These are phyloP conservation scores for Lithobates pipiens DNA, from an alignment of 2,797 vertebrate species.

Conservation along the genomic window DNA sequence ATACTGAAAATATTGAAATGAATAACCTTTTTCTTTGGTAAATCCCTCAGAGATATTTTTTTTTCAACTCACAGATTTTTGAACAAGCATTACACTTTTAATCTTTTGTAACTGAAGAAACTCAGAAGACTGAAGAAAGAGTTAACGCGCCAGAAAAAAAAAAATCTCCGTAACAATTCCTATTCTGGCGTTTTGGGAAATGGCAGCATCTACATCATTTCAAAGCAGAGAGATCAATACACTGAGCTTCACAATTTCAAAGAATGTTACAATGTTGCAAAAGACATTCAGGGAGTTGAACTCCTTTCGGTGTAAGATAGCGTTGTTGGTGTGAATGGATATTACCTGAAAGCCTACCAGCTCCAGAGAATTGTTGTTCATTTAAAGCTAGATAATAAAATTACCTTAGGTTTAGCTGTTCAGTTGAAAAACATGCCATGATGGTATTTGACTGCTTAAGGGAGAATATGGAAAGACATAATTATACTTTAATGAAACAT, in stretches of 20 bases:
- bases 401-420: constrained; percentile 44
- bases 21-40: too few species aligned
- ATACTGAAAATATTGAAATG: too few species aligned
- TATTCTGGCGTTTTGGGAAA: constrained; percentile 52
- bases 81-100: neutral
- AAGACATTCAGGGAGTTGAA: constrained; percentile 59
- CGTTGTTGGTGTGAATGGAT: constrained; percentile 46
- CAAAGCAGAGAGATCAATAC: constrained; percentile 59
- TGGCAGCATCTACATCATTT: constrained; percentile 53
- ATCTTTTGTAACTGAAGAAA: constrained; percentile 4
- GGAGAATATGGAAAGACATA: constrained; percentile 7
- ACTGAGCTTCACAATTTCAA: constrained; percentile 57
- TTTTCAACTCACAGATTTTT: neutral
- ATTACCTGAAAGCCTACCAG: constrained; percentile 37
- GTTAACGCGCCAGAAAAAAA: constrained; percentile 42
- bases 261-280: constrained; percentile 57
- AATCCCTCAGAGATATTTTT: neutral
- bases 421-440: constrained; percentile 37
- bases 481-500: neutral
- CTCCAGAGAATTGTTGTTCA: constrained; percentile 54
- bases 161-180: constrained; percentile 33
- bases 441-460: constrained; percentile 34
- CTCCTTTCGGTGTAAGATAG: constrained; percentile 54
- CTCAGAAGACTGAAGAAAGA: neutral
- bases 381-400: constrained; percentile 56